phyloP scores from a whole-genome alignment of 2,113 vertebrate species.

The Caloenas nicobarica region DNA sequence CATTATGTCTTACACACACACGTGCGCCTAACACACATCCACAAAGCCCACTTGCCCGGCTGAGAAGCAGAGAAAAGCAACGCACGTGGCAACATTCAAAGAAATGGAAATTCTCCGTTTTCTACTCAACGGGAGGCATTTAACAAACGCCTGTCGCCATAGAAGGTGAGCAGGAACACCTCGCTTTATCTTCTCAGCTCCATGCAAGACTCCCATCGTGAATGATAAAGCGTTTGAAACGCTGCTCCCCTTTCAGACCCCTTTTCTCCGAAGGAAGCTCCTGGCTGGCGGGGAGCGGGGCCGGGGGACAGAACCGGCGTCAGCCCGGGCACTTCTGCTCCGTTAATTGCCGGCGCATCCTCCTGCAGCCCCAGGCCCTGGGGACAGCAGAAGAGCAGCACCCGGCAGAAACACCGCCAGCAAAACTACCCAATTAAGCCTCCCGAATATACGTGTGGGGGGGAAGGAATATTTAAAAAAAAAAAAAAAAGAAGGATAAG shows the following conservation, averaged over 20 bases:
- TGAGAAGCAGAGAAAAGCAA: background rate
- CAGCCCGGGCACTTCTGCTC: constrained; percentile 82
- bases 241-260: background rate
- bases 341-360: constrained; percentile 84
- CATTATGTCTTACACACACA: background rate
- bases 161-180: background rate
- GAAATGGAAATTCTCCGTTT: background rate
- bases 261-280: constrained; percentile 33
- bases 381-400: constrained; percentile 77
- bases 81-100: background rate
- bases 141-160: background rate
- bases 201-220: background rate
- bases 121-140: background rate
- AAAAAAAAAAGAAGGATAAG: constrained; percentile 74
- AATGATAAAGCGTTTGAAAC: background rate
- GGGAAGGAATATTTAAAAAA: no score
- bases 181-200: background rate
- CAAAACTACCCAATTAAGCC: constrained; percentile 84
- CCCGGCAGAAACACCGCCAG: constrained; percentile 81
- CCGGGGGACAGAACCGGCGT: constrained; percentile 73
- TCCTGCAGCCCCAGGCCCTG: constrained; percentile 43
- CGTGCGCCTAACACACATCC: background rate
- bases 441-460: constrained; percentile 52
- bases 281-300: constrained; percentile 35
- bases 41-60: background rate